Conservation (phyloP, 2,888 invertebrate genomes). For the Amblyjoppa fuscipennis region DNA sequence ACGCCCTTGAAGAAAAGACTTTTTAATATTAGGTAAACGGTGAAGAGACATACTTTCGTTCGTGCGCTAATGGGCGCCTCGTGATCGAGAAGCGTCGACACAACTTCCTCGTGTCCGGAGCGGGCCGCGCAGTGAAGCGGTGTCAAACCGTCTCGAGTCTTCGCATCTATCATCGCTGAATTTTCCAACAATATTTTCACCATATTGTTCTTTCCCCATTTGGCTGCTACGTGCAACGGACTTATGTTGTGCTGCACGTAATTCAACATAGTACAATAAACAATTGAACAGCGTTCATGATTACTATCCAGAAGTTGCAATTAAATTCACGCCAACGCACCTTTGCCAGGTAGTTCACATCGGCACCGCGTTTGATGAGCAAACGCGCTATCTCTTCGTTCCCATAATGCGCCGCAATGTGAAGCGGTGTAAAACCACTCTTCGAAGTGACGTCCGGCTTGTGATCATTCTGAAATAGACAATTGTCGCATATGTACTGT, state of each 20-base stretch:
- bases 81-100: conserved; percentile 94
- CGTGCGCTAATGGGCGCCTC: conserved; percentile 97
- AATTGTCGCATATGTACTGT: not conserved
- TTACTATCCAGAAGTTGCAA: not conserved
- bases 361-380: conserved; percentile 95
- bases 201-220: conserved; percentile 99
- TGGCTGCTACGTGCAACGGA: conserved; percentile 98
- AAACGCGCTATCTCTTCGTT: conserved; percentile 97
- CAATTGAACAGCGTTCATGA: not conserved
- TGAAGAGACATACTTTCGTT: conserved; percentile 90
- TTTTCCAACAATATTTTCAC: conserved; percentile 94
- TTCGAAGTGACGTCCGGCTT: conserved; percentile 99
- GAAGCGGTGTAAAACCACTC: conserved; percentile 99
- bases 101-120: conserved; percentile 98
- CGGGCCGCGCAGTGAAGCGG: conserved; percentile 98
- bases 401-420: conserved; percentile 99
- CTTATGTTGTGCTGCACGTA: conserved; percentile 94
- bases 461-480: conserved; percentile 91
- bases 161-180: conserved; percentile 95
- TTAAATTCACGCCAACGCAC: conserved; percentile 79
- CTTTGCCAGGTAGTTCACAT: conserved; percentile 98
- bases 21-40: conserved; percentile 7
- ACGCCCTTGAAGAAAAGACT: not conserved
- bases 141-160: conserved; percentile 97
- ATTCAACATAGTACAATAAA: conserved; percentile 17